Percentiles rank a stretch among this genome's conserved stretches.
These are phyloP conservation scores for Coregonus sp. DNA, from an alignment of 2,797 vertebrate species.

Conservation along the genomic window DNA sequence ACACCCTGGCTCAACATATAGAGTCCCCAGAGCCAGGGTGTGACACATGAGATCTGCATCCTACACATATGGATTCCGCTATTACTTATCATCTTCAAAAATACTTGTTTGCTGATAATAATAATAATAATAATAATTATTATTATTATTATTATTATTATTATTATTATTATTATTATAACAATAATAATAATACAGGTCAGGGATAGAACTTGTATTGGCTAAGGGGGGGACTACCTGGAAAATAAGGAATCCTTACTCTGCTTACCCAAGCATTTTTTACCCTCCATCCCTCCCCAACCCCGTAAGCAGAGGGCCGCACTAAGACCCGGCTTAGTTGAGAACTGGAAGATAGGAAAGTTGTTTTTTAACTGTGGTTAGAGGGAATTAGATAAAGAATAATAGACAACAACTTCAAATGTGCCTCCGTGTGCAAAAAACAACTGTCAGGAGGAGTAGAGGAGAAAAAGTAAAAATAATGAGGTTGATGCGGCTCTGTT, in stretches of 20 bases:
- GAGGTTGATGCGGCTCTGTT: conserved; percentile 22
- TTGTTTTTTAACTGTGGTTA: conserved; percentile 66
- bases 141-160: no score
- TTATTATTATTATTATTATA: no score
- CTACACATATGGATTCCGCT: conserved; percentile 71
- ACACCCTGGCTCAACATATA: no score
- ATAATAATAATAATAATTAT: conserved; percentile 3
- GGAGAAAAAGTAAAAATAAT: conserved; percentile 29
- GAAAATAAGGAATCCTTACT: conserved; percentile 69
- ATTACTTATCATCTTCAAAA: conserved; percentile 80
- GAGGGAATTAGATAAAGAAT: conserved; percentile 66
- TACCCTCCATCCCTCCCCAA: conserved; percentile 13
- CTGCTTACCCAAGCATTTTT: conserved; percentile 75
- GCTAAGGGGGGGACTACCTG: conserved; percentile 69
- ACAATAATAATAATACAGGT: conserved; percentile 31
- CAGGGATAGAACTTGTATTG: conserved; percentile 69
- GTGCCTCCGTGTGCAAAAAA: conserved; percentile 65
- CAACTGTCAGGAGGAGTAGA: conserved; percentile 38
- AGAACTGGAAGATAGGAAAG: conserved; percentile 69
- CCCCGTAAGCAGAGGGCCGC: conserved; percentile 60
- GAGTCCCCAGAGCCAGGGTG: no score
- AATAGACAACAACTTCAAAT: conserved; percentile 68
- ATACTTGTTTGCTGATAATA: conserved; percentile 79
- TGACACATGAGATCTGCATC: conserved; percentile 58
- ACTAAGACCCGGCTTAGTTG: conserved; percentile 70